phyloP scores from a whole-genome alignment of 2,888 invertebrate species.

The Epirrhoe alternata region DNA sequence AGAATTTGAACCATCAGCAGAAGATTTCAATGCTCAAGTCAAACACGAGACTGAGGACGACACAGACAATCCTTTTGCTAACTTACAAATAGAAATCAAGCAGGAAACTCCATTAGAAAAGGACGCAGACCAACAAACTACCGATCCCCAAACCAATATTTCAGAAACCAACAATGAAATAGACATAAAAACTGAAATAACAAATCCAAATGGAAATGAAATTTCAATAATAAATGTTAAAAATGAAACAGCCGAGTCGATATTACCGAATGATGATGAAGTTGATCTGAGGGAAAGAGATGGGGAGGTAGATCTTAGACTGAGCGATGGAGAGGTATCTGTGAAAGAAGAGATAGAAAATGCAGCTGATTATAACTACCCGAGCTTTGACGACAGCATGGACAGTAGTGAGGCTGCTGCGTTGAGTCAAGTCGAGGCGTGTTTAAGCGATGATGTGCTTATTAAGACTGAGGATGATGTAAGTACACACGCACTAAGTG shows the following conservation, averaged over 20 bases:
- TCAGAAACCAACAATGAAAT: constrained; percentile 6
- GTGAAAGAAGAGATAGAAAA: constrained; percentile 61
- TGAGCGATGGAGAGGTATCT: constrained; percentile 50
- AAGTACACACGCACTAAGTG: constrained; percentile 4
- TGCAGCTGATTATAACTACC: constrained; percentile 64
- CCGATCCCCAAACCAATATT: background rate
- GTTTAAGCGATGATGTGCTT: constrained; percentile 65
- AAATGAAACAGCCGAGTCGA: constrained; percentile 27
- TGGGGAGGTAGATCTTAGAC: constrained; percentile 34
- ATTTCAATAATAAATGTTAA: constrained; percentile 29
- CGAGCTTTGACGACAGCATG: constrained; percentile 69
- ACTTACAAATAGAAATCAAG: constrained; percentile 56
- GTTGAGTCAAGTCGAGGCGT: constrained; percentile 71
- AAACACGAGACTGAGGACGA: constrained; percentile 47
- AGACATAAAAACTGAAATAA: constrained; percentile 14
- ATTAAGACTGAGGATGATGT: constrained; percentile 59
- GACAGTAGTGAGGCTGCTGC: constrained; percentile 72
- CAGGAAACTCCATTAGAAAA: constrained; percentile 32
- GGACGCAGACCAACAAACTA: constrained; percentile 35
- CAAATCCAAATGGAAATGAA: constrained; percentile 16
- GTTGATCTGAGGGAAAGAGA: constrained; percentile 34
- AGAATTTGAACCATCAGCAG: constrained; percentile 35
- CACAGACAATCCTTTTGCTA: constrained; percentile 47
- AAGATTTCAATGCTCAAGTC: constrained; percentile 39
- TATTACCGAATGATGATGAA: constrained; percentile 35